Base-by-base conservation (phyloP, 30 jellyfish, hydroid and myxozoan species). In the Turritopsis rubra region DNA sequence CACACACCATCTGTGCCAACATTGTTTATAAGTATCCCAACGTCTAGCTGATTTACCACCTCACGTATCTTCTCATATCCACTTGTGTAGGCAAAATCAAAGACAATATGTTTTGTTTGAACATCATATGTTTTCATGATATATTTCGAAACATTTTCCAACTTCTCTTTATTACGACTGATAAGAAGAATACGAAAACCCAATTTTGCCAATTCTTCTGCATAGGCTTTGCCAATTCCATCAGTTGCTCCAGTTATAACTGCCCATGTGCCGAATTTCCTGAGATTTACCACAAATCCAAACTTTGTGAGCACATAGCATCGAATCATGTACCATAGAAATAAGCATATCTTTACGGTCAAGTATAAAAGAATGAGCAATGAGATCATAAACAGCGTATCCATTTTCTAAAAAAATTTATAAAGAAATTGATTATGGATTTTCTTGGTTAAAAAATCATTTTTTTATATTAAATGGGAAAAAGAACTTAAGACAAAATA, bases 221-320 rank as follows among this genome's bases (percentile, higher is more conserved):
- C 88, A 72, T 83, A 83, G 16, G 52, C 30, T 66, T 83, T 83
- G 18, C 90, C 90, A 74, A 83, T 83, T 18, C 90, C 90, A 83
- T 83, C 90, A 29, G 90, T 83, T 19, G 88, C 77, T n/a, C 90
- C 90, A 1, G 90, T 83, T 23, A 83, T 88, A 29, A 83, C 88
- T 21, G 90, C 90, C 90, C 90, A 83, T 72, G 27, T 21, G 29
- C 90, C 90, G 52, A 29, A 83, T 25, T 83, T 52, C 60, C 52
- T 73, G 53, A 73, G 65, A 72, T 83, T 76, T 16, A 21, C 29
- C 13, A 31, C 52, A 72, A 83, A 60, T 13, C 89, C 89, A 72
- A 82, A 0, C 30, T 53, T 52, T 70, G 89, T 66, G 8, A 82
- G 72, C 8, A 82, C 7, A 26, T 65, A 82, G 41, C 80, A 70